Percentiles rank a stretch among this genome's conserved stretches.
Evolutionary conservation across 2,797 vertebrate genomes (phyloP).

Genomic region (Alfaro cultratus): DNA sequence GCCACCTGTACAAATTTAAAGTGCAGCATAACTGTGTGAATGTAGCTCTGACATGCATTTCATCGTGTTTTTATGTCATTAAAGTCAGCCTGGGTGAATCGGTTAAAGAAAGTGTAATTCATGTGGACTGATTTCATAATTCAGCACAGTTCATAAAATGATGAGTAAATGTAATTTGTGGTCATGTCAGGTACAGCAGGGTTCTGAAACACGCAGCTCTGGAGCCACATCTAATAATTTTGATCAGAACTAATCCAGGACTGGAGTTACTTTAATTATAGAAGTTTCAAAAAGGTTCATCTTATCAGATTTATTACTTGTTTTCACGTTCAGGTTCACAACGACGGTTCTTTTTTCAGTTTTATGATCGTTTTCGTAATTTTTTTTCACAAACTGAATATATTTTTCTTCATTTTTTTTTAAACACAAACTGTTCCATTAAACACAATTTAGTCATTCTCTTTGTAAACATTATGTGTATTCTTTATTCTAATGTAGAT

Average conservation of each 20-base stretch:
- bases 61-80: neutral
- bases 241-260: neutral
- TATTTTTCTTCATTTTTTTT: neutral
- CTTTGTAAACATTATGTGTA: neutral
- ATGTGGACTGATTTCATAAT: neutral
- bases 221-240: neutral
- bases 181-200: neutral
- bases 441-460: neutral
- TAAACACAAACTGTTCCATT: neutral
- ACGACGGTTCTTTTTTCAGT: neutral
- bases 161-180: neutral
- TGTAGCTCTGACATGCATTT: neutral
- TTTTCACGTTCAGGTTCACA: neutral
- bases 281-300: neutral
- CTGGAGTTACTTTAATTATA: neutral
- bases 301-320: neutral
- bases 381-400: neutral
- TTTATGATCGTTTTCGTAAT: neutral
- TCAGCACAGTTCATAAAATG: neutral
- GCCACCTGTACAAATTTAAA: neutral
- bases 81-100: neutral
- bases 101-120: neutral
- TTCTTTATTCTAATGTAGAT: neutral
- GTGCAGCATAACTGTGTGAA: neutral
- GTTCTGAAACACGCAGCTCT: neutral